Evolutionary conservation across 2,113 vertebrate genomes (phyloP).

Genomic region (Nematolebias whitei): DNA sequence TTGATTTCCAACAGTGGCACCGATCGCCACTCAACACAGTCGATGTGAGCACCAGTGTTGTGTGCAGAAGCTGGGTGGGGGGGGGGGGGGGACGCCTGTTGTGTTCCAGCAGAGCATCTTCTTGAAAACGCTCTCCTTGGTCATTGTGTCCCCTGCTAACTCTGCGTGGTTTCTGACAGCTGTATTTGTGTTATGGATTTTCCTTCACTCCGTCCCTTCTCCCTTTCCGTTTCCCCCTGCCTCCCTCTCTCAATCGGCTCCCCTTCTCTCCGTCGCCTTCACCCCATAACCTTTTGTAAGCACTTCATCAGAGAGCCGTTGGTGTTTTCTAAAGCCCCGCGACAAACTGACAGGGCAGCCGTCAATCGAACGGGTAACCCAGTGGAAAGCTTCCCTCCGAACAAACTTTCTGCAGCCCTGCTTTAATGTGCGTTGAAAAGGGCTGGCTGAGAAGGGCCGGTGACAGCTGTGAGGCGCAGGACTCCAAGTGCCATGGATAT

Average conservation of each 20-base stretch:
- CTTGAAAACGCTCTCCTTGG: conserved; percentile 51
- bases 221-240: conserved; percentile 49
- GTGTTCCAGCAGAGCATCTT: conserved; percentile 56
- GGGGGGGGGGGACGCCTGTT: conserved; percentile 27
- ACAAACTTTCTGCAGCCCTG: conserved; percentile 74
- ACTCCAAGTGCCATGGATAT: conserved; percentile 26
- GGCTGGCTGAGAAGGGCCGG: conserved; percentile 55
- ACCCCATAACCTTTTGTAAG: conserved; percentile 74
- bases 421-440: conserved; percentile 68
- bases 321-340: conserved; percentile 79
- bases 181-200: conserved; percentile 87
- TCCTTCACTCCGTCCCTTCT: conserved; percentile 76
- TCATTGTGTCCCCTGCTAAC: conserved; percentile 73
- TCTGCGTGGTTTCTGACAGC: conserved; percentile 79
- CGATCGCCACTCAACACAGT: conserved; percentile 29
- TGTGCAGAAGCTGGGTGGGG: conserved; percentile 4
- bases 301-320: conserved; percentile 77
- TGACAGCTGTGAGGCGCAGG: conserved; percentile 68
- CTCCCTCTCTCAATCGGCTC: conserved; percentile 61
- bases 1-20: conserved; percentile 28
- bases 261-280: conserved; percentile 55
- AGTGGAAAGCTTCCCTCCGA: conserved; percentile 62
- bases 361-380: conserved; percentile 74
- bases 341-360: conserved; percentile 79
- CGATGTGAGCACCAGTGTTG: conserved; percentile 5